Evolutionary conservation across 2,113 vertebrate species (phyloP), one percentile per base, ranked within the genome.

Genomic region (Cyprinodon brontotheroides): DNA sequence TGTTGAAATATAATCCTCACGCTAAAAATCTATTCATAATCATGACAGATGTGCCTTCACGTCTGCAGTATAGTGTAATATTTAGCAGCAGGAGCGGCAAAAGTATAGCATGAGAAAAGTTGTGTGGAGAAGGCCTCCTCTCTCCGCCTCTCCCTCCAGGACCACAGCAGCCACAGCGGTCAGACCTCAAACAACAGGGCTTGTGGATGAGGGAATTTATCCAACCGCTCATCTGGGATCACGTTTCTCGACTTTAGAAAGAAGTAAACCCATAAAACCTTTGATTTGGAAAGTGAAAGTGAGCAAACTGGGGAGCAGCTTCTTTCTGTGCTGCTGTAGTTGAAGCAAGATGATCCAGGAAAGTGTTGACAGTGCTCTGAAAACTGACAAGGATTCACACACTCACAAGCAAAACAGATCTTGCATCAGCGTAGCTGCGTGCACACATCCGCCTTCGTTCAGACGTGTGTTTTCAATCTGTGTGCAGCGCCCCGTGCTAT

Each of bases 111-210:
- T 77, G 11, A 47, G n/a, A 61, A 20, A 68, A 79, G 75, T 72
- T 77, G 72, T 75, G 60, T 78, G 78, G 88, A 87, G 73, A 68
- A 82, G 82, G 86, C 86, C 84, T 83, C 86, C 39, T 80, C 71
- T 81, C 41, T 63, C 63, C 10, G 61, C 61, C 72, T 47, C 64
- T 65, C 65, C n/a, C 72, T 67, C 61, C 71, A 80, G 84, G 81
- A 82, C 91, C 89, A 15, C 89, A 80, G 75, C 53, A 80, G 85
- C 73, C 63, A 15, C 81, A 83, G 86, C 79, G 91, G 87, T 91
- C 85, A 76, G 41, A 68, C 83, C 79, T 82, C 83, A 83, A 83
- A 84, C 79, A 78, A 84, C 81, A 65, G 40, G 80, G 84, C 90
- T n/a, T 89, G 89, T 83, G 81, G 81, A 89, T 61, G 39, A 70